Evolutionary conservation across 2,888 invertebrate species (phyloP), one percentile per base, ranked within the genome.

Genomic region (Aleiodes leptofemur): DNA sequence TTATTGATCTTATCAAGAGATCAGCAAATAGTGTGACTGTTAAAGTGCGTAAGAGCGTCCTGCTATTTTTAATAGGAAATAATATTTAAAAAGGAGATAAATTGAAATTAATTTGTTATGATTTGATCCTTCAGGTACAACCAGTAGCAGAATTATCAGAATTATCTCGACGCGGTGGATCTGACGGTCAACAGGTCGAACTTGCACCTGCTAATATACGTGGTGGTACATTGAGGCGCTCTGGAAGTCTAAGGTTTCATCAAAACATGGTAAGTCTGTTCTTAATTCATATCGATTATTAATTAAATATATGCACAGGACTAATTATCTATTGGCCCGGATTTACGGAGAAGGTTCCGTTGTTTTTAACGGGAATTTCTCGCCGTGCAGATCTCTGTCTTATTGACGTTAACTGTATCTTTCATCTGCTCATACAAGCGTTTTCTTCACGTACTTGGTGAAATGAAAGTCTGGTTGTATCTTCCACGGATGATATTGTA

Each of bases 131-230:
- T 23, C 90, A 96, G 96, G 98, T 98, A 79, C 97, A 98, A 90
- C 97, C 97, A 55, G 96, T 98, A 80, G 95, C 97, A 0, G 98
- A 98, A 90, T 90, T 98, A 83, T 95, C 96, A 83, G 98, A 98
- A 90, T 90, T 98, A 83, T 96, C 96, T 78, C 93, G 96, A 82
- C 92, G 97, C 72, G 95, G 92, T 31, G 91, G 92, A 59, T 92
- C 93, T 82, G 95, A 95, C 84, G 95, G 95, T 0, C 91, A 90
- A 55, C 91, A 92, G 82, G 92, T 95, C 31, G 93, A 94, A 66
- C 91, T 95, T 69, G 94, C 93, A 53, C 94, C 94, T 82, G 92
- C 93, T 56, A 92, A 92, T 83, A 92, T 93, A 74, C 91, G 92
- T 79, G 90, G 95, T 59, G 97, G 96, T 71, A 97, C 96, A 1